Evolutionary conservation across 2,113 vertebrate species (phyloP), one percentile per base, ranked within the genome.

Genomic region (Myotis brandtii): DNA sequence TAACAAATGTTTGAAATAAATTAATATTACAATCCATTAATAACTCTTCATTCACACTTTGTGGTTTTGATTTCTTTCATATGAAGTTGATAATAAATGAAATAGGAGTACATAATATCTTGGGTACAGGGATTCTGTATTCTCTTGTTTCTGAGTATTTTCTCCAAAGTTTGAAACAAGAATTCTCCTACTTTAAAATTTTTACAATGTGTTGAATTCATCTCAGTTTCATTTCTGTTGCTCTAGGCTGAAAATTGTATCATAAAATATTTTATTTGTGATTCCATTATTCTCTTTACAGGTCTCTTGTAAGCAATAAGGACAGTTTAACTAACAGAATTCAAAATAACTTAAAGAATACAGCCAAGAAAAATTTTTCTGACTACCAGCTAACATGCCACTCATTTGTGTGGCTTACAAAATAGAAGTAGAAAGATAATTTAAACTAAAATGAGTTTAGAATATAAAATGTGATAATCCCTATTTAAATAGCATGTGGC

Each of bases 161-260:
- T 91, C 59, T 70, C 34, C 11, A 43, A 83, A 43, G 69, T 64
- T 69, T 88, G 62, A 96, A 77, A 13, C 37, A 94, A 87, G 17
- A 77, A 52, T 91, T 91, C 18, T 83, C n/a, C 34, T 12, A 64
- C 62, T 92, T 88, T 77, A 25, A 91, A 70, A 76, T 48, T 21
- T 16, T 87, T 77, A 54, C 43, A 69, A 50, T 30, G 23, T 72
- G 27, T 37, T 87, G 52, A 94, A 62, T 62, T 64, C 40, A 46
- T 83, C 37, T 85, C 56, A 79, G 43, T 91, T 83, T 96, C 59
- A 25, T 77, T 52, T 91, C 70, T 94, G 18, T 87, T 84, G 43
- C 46, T 88, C 23, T 72, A 91, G 9, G 43, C 20, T 76, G 12
- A 82, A 34, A 54, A 64, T 37, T 84, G 17, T 84, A 48, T 72